Conservation (phyloP, 2,113 vertebrate genomes). For the Petroica traversi region DNA sequence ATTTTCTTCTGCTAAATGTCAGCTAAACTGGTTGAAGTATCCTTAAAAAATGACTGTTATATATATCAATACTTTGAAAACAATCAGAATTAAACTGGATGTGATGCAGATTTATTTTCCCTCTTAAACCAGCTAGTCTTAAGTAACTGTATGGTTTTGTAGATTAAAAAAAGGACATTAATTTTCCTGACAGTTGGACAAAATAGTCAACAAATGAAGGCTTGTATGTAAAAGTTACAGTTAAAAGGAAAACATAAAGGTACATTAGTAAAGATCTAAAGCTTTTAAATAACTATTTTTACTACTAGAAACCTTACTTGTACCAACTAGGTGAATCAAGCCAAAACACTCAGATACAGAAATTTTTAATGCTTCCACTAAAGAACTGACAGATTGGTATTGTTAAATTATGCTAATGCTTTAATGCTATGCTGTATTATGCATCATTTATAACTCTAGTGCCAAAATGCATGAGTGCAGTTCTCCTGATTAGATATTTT, state of each 20-base stretch:
- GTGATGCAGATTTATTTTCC: neutral
- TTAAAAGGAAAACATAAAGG: neutral
- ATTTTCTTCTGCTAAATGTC: neutral
- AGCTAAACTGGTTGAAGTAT: neutral
- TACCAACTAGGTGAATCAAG: neutral
- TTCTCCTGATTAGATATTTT: constrained; percentile 55
- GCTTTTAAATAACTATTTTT: neutral
- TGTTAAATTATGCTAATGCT: constrained; percentile 66
- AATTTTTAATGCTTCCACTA: constrained; percentile 7
- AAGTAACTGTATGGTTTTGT: neutral
- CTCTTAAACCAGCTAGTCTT: neutral
- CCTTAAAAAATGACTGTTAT: neutral
- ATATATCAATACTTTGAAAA: neutral
- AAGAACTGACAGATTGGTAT: constrained; percentile 1
- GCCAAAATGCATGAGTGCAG: constrained; percentile 37
- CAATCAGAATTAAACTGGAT: neutral
- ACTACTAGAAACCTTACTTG: neutral
- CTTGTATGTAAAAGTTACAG: neutral
- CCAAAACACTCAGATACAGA: neutral
- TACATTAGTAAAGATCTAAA: neutral
- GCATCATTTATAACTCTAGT: constrained; percentile 64
- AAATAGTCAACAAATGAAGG: neutral
- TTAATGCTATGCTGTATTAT: constrained; percentile 59
- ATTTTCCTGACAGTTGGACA: neutral
- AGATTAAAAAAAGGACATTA: neutral